Evolutionary conservation across 1,140 invertebrate genomes (phyloP), one percentile per base, ranked within the genome.

Genomic region (Apis laboriosa): DNA sequence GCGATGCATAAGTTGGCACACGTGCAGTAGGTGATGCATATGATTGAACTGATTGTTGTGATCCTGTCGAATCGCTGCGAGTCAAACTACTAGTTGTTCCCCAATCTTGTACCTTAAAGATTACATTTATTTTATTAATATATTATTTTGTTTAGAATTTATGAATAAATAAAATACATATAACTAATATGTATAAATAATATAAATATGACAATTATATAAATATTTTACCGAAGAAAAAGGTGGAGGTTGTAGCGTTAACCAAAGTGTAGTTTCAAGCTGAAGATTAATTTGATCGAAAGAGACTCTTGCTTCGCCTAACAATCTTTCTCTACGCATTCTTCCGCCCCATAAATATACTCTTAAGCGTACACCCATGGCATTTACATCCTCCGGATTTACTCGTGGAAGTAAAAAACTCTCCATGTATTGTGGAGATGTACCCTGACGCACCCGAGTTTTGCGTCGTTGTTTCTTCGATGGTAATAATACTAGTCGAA

Each of bases 401-500:
- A 99, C 97, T 92, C 98, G 97, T 92, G 96, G 97, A 83, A 99
- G 96, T 61, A 98, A 95, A 92, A 99, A 98, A 88, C 97, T 98
- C 92, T 99, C 98, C 96, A 98, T 97, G 90, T 97, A 99, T 90
- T 98, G 97, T 2, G 98, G 98, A 90, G 97, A 97, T 88, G 97
- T 97, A 3, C 98, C 98, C 82, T 97, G 96, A 77, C 98, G 96
- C 34, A 98, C 97, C 93, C 98, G 97, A 9, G 98, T 99, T 93
- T 99, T 99, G 92, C 97, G 97, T 88, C 98, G 97, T 91, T 98
- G 98, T 92, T 98, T 98, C 90, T 98, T 98, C 86, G 97, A 96
- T 0, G 98, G 98, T 75, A 99, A 93, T 85, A 99, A 94, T 53
- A 99, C 95, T 79, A 99, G 94, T 60, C 98, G 95, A 49, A 99